Conservation (phyloP, 2,888 invertebrate genomes). For the Prenolepis imparis region DNA sequence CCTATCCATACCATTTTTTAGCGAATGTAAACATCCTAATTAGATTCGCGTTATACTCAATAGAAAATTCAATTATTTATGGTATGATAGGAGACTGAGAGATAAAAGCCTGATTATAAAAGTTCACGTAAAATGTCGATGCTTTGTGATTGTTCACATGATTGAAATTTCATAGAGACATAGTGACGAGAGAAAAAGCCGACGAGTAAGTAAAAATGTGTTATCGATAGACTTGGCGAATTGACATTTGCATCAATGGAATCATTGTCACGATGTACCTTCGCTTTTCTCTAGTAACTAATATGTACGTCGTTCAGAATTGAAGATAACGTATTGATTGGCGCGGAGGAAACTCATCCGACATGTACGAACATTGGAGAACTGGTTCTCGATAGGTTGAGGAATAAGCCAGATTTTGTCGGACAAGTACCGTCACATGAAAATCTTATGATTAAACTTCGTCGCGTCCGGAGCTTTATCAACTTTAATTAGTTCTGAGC, state of each 20-base stretch:
- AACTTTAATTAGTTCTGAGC: slow-evolving; percentile 18
- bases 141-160: neutral
- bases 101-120: slow-evolving; percentile 20
- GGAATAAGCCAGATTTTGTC: slow-evolving; percentile 49
- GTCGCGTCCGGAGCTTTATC: neutral
- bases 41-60: neutral
- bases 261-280: slow-evolving; percentile 15
- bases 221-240: slow-evolving; percentile 1
- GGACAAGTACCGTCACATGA: slow-evolving; percentile 52
- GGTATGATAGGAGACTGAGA: neutral
- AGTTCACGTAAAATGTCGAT: neutral
- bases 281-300: slow-evolving; percentile 2
- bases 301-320: slow-evolving; percentile 34
- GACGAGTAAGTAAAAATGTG: neutral
- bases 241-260: neutral
- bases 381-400: slow-evolving; percentile 50
- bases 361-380: slow-evolving; percentile 46
- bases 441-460: slow-evolving; percentile 39
- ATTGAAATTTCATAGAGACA: neutral
- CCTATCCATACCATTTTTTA: neutral
- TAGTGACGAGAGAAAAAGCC: neutral
- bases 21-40: neutral
- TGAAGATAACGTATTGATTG: slow-evolving; percentile 57
- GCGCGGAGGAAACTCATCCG: slow-evolving; percentile 21
- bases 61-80: neutral